Percentiles rank a stretch among this genome's conserved stretches.
Conservation (phyloP, 1,140 invertebrate species). For the Nebria ingens region DNA sequence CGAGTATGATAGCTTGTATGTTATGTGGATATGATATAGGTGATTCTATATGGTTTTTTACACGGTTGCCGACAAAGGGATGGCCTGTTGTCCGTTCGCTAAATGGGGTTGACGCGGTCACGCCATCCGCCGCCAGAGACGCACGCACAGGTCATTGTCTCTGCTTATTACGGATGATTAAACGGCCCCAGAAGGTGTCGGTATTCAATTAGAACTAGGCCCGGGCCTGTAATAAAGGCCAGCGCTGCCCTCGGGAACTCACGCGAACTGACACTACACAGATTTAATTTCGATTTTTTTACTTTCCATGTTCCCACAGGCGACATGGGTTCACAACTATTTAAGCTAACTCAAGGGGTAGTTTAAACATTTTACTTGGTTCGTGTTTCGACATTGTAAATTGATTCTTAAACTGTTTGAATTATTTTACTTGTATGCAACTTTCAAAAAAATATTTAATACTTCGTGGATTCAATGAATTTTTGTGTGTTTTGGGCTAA, state of each 20-base stretch:
- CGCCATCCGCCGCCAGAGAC: neutral
- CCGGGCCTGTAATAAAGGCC: constrained; percentile 4
- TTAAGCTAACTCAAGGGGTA: too few species aligned
- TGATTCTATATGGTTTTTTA: too few species aligned
- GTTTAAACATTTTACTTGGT: neutral
- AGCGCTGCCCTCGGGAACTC: neutral
- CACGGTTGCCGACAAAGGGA: constrained; percentile 1
- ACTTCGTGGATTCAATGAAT: too few species aligned
- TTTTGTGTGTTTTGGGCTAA: too few species aligned
- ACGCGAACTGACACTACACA: neutral
- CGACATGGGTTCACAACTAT: neutral
- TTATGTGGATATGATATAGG: too few species aligned
- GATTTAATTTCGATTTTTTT: too few species aligned
- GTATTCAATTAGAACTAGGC: constrained; percentile 1
- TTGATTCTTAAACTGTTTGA: too few species aligned
- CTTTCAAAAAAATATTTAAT: too few species aligned
- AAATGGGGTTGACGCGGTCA: constrained; percentile 6
- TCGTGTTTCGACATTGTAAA: too few species aligned
- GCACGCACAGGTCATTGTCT: neutral
- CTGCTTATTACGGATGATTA: constrained; percentile 7
- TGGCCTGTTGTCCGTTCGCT: neutral
- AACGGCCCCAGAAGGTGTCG: neutral
- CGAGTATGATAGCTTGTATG: neutral
- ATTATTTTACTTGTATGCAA: too few species aligned
- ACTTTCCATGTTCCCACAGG: neutral